A percentile compares a stretch with the other conserved stretches of the same genome.
Evolutionary conservation across 2,888 invertebrate genomes (phyloP).

Genomic region (Axea sp.): DNA sequence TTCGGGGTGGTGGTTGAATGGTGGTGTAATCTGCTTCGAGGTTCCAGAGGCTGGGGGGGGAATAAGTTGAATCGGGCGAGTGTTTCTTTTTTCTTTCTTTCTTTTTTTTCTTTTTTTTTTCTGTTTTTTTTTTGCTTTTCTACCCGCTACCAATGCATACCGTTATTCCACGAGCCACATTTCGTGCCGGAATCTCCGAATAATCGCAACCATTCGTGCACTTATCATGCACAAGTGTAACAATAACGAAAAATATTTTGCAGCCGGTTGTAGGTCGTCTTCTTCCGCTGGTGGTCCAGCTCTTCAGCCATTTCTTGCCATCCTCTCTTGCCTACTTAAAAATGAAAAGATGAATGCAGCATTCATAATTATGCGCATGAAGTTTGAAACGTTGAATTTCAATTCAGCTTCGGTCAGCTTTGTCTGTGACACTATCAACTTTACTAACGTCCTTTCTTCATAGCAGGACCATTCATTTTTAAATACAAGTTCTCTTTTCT

Average conservation of each 20-base stretch:
- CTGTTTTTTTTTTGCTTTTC: conserved; percentile 12
- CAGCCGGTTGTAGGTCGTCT: background rate
- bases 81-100: conserved; percentile 11
- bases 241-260: conserved; percentile 11
- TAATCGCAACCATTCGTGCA: conserved; percentile 24
- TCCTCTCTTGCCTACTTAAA: too few species aligned
- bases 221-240: conserved; percentile 34
- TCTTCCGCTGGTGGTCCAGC: background rate
- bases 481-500: too few species aligned
- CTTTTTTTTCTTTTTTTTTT: conserved; percentile 9
- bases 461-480: too few species aligned
- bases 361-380: too few species aligned
- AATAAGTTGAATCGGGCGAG: conserved; percentile 30
- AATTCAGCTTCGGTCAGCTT: too few species aligned
- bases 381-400: too few species aligned
- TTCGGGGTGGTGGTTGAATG: too few species aligned
- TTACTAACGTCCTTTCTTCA: too few species aligned
- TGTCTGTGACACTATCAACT: too few species aligned
- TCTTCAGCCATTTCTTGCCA: too few species aligned
- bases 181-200: conserved; percentile 25
- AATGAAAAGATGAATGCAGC: too few species aligned
- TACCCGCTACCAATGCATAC: conserved; percentile 30
- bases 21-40: too few species aligned
- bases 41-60: conserved; percentile 4
- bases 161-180: conserved; percentile 38